Evolutionary conservation across 2,797 vertebrate genomes (phyloP), one percentile per base, ranked within the genome.

Genomic region (Cichlasoma orientale): DNA sequence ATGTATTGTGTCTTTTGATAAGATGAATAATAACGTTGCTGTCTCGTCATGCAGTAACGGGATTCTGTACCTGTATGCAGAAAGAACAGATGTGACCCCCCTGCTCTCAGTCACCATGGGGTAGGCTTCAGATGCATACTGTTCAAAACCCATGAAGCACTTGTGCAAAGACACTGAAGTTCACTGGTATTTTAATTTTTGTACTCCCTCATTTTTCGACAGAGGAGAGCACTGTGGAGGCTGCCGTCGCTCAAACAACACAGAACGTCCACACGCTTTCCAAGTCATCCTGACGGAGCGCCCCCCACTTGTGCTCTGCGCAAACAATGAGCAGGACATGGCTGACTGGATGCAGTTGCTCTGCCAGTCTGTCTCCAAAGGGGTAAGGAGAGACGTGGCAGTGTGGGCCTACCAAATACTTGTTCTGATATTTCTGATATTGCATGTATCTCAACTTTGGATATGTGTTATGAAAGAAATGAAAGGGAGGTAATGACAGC

Each of bases 341-440:
- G 97, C 98, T 0, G 97, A 98, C 47, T 99, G 98, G 98, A 99
- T 99, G 97, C 97, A 97, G 93, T 94, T 96, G 82, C 95, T 99
- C 73, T 99, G 98, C 93, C 98, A 99, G 93, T 97, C 98, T 0
- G 98, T 98, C 84, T 99, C 98, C 75, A 98, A 98, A 92, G 98
- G 98, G 96, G 98, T 99, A 85, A 96, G 95, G 11, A 57, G n/a
- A 55, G 16, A 31, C 0, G 2, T 55, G 2, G 1, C 19, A 3
- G 4, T 70, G 1, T 25, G 38, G 6, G 10, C 27, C 18, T n/a
- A 7, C 11, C 5, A 55, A 38, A 29, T 23, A 36, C 2, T 9
- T 59, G 6, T 44, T 13, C 3, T 36, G 9, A 31, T 70, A 41
- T 50, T 21, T 63, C 2, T 47, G 44, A 33, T 29, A 16, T 27